phyloP scores from a whole-genome alignment of 1,140 invertebrate genomes.

The Leptinotarsa lineolata region DNA sequence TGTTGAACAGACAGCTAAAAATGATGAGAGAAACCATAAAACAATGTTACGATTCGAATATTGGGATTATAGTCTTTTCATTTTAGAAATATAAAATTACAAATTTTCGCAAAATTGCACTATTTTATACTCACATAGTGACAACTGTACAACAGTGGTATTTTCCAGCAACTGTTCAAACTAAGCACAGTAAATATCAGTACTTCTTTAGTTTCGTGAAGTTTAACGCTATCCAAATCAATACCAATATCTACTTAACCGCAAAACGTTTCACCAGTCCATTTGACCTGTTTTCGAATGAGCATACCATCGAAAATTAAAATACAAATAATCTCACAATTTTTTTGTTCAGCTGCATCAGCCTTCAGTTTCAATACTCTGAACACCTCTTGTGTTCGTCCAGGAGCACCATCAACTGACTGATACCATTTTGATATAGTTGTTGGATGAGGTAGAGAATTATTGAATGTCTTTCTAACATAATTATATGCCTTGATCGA shows the following conservation, averaged over 20 bases:
- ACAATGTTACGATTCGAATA: no score
- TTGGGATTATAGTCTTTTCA: no score
- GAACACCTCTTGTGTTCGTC: conserved; percentile 54
- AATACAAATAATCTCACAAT: conserved; percentile 32
- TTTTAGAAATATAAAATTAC: no score
- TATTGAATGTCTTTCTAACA: conserved; percentile 32
- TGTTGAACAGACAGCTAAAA: no score
- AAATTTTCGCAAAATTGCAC: no score
- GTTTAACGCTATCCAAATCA: conserved; percentile 38
- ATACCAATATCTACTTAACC: conserved; percentile 51
- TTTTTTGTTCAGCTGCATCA: conserved; percentile 4
- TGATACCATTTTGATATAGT: conserved; percentile 55
- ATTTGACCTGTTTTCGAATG: conserved; percentile 51
- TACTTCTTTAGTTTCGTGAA: conserved; percentile 44
- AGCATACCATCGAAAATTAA: conserved; percentile 55
- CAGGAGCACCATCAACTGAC: conserved; percentile 50
- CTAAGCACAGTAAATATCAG: conserved; percentile 50
- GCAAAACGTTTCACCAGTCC: conserved; percentile 40
- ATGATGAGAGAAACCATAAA: no score
- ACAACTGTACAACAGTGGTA: conserved; percentile 47
- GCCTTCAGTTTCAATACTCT: conserved; percentile 36
- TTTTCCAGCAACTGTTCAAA: conserved; percentile 50
- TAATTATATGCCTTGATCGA: conserved; percentile 34
- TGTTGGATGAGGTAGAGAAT: conserved; percentile 48
- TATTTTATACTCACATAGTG: conserved; percentile 20